These are phyloP conservation scores for Netelia fuscicornis DNA, from an alignment of 2,888 invertebrate species.

Conservation along the genomic window DNA sequence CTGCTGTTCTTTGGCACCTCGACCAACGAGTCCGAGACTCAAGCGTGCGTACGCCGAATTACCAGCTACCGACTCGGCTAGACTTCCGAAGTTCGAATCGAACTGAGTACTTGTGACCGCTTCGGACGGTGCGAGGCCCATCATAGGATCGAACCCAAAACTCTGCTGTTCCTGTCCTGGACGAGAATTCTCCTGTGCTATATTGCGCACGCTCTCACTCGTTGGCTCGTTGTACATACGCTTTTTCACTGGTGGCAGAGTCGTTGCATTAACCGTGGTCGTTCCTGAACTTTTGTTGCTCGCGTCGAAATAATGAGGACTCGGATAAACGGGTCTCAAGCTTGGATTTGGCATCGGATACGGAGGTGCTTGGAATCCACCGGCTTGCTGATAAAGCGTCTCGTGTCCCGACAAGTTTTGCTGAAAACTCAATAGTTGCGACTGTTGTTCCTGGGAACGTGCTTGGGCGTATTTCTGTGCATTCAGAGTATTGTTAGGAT, in stretches of 20 bases:
- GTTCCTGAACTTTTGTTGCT: constrained; percentile 73
- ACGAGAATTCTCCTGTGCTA: constrained; percentile 74
- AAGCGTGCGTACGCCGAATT: constrained; percentile 81
- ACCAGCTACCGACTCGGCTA: constrained; percentile 79
- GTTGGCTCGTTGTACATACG: constrained; percentile 81
- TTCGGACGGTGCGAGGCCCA: constrained; percentile 78
- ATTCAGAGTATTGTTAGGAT: constrained; percentile 74
- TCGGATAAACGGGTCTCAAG: constrained; percentile 80
- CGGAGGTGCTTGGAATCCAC: constrained; percentile 80
- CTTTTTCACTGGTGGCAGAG: constrained; percentile 81
- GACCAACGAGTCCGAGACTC: constrained; percentile 80
- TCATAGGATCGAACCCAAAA: constrained; percentile 81
- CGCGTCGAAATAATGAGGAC: constrained; percentile 81
- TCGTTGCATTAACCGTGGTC: constrained; percentile 70
- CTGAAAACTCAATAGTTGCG: constrained; percentile 78
- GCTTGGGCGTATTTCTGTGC: constrained; percentile 77
- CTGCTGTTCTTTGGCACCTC: constrained; percentile 80
- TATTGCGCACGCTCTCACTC: constrained; percentile 70
- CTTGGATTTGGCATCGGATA: constrained; percentile 80
- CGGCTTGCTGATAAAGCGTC: constrained; percentile 78
- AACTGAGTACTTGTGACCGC: constrained; percentile 78
- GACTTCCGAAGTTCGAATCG: constrained; percentile 78
- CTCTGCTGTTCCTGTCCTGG: constrained; percentile 77
- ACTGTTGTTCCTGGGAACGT: constrained; percentile 78
- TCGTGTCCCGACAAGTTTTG: constrained; percentile 80